Conservation (phyloP, 1,140 invertebrate genomes). For the Diorhabda carinulata region DNA sequence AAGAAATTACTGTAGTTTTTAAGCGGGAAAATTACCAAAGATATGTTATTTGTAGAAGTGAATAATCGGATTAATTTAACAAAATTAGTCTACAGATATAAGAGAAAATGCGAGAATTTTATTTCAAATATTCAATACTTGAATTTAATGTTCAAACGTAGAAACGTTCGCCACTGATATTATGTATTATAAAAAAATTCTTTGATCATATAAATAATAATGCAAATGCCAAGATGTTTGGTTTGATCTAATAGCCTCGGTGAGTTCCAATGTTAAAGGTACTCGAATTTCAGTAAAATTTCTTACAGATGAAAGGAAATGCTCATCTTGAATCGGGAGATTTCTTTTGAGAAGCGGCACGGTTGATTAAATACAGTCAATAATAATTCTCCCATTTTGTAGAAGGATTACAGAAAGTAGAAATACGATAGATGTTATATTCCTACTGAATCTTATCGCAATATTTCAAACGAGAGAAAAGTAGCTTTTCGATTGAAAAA, state of each 20-base stretch:
- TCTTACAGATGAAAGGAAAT: background rate
- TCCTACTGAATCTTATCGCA: too few relatives aligned
- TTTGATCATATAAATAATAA: background rate
- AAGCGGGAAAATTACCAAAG: background rate
- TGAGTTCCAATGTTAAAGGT: background rate
- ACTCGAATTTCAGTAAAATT: background rate
- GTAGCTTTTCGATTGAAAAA: too few relatives aligned
- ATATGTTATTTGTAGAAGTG: too few relatives aligned
- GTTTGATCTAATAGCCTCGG: background rate
- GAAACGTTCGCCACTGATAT: background rate
- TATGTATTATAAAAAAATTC: background rate
- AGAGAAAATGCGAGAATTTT: too few relatives aligned
- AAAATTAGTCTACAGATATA: too few relatives aligned
- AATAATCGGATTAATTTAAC: too few relatives aligned
- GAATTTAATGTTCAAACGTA: too few relatives aligned
- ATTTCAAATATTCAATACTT: too few relatives aligned
- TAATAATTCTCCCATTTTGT: background rate
- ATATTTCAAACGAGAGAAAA: too few relatives aligned
- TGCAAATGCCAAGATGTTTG: slow-evolving; percentile 1
- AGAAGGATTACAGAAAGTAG: too few relatives aligned
- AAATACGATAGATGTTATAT: too few relatives aligned
- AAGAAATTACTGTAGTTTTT: background rate
- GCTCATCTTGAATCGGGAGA: background rate
- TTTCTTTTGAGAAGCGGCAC: background rate
- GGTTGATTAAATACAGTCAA: background rate